These are phyloP conservation scores for Gymnoscelis rufifasciata DNA, from an alignment of 2,888 invertebrate genomes.

Conservation along the genomic window DNA sequence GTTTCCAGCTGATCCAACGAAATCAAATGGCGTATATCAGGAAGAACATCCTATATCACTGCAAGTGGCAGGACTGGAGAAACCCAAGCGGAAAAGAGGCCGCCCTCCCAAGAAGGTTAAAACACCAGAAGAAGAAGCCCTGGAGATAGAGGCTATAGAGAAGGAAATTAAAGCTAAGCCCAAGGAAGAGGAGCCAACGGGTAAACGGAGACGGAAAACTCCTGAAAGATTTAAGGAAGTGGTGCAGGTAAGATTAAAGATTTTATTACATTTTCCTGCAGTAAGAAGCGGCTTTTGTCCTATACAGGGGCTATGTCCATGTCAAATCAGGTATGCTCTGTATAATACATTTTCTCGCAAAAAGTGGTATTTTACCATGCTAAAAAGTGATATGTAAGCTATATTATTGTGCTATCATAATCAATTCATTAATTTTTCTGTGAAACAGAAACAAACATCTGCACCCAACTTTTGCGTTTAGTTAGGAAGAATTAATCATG, in stretches of 20 bases:
- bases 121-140: conserved; percentile 53
- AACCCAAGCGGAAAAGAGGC: conserved; percentile 83
- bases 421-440: too few species aligned
- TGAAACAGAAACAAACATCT: too few species aligned
- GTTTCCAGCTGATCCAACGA: conserved; percentile 69
- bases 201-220: conserved; percentile 82
- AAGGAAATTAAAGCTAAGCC: conserved; percentile 35
- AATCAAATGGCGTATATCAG: conserved; percentile 80
- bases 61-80: conserved; percentile 81
- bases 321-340: too few species aligned
- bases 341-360: too few species aligned
- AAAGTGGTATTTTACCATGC: too few species aligned
- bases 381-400: too few species aligned
- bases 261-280: neutral
- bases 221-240: conserved; percentile 81
- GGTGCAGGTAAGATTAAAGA: conserved; percentile 69
- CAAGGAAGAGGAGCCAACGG: conserved; percentile 71
- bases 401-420: too few species aligned
- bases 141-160: conserved; percentile 41
- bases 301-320: too few species aligned
- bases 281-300: too few species aligned
- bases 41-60: conserved; percentile 82
- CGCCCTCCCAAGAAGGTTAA: conserved; percentile 82
- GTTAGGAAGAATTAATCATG: too few species aligned
- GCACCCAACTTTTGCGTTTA: too few species aligned